These are phyloP conservation scores for Heliconius hortense DNA, from an alignment of 2,888 invertebrate genomes.

Conservation along the genomic window DNA sequence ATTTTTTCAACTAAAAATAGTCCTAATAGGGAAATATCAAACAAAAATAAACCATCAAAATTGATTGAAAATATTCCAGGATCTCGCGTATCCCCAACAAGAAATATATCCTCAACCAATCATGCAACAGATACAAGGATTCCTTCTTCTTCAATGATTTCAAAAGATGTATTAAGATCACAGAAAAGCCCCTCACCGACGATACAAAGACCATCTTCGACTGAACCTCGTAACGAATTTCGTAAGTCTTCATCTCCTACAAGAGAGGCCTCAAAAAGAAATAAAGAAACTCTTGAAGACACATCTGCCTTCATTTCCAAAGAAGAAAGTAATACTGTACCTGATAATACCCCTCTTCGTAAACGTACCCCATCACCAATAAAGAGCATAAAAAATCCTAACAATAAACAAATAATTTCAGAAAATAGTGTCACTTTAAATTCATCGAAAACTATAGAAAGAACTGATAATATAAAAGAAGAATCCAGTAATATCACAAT, in stretches of 20 bases:
- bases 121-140: background rate
- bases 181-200: constrained; percentile 20
- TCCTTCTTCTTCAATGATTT: background rate
- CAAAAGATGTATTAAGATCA: constrained; percentile 1
- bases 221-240: constrained; percentile 9
- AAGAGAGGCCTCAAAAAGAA: constrained; percentile 42
- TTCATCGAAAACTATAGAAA: background rate
- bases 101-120: constrained; percentile 6
- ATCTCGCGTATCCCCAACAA: constrained; percentile 21
- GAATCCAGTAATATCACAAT: constrained; percentile 4
- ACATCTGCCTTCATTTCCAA: background rate
- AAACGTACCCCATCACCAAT: constrained; percentile 23
- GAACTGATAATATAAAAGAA: constrained; percentile 4
- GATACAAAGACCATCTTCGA: background rate
- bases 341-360: constrained; percentile 3
- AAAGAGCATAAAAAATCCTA: constrained; percentile 5
- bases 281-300: background rate
- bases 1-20: constrained; percentile 21
- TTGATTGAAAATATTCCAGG: constrained; percentile 13
- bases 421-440: constrained; percentile 2
- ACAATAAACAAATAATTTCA: background rate
- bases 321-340: background rate
- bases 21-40: constrained; percentile 19
- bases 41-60: background rate
- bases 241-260: constrained; percentile 48